Conservation (phyloP, 2,113 vertebrate genomes). For the Thamnophis sirtalis region DNA sequence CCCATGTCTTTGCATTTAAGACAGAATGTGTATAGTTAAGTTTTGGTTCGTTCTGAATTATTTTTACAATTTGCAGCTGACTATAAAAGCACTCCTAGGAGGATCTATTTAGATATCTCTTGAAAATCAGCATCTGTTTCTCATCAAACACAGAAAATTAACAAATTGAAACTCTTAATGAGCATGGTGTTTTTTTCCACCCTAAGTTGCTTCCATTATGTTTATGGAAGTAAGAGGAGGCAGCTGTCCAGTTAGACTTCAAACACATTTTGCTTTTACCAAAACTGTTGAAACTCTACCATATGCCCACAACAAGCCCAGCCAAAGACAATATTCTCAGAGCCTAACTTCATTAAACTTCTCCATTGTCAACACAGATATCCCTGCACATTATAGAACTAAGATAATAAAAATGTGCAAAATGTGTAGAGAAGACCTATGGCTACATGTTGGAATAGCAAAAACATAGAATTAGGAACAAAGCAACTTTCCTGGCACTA, state of each 20-base stretch:
- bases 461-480: not conserved
- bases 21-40: not conserved
- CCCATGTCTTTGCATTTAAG: slow-evolving; percentile 1
- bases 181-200: slow-evolving; percentile 58
- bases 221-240: slow-evolving; percentile 59
- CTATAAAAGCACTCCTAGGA: slow-evolving; percentile 53
- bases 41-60: slow-evolving; percentile 47
- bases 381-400: not conserved
- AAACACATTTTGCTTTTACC: slow-evolving; percentile 33
- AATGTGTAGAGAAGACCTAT: not conserved
- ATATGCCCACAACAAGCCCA: slow-evolving; percentile 38
- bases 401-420: not conserved
- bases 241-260: slow-evolving; percentile 45
- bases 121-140: slow-evolving; percentile 63
- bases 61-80: slow-evolving; percentile 52
- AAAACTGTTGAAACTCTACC: slow-evolving; percentile 24
- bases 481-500: not conserved
- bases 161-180: slow-evolving; percentile 68
- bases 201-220: slow-evolving; percentile 54
- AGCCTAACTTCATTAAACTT: slow-evolving; percentile 21
- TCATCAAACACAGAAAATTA: slow-evolving; percentile 66
- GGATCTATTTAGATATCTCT: slow-evolving; percentile 57
- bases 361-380: not conserved
- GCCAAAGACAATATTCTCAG: slow-evolving; percentile 4
- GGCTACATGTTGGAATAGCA: not conserved